phyloP scores from a whole-genome alignment of 2,888 invertebrate genomes.

The Pinctada fucata region DNA sequence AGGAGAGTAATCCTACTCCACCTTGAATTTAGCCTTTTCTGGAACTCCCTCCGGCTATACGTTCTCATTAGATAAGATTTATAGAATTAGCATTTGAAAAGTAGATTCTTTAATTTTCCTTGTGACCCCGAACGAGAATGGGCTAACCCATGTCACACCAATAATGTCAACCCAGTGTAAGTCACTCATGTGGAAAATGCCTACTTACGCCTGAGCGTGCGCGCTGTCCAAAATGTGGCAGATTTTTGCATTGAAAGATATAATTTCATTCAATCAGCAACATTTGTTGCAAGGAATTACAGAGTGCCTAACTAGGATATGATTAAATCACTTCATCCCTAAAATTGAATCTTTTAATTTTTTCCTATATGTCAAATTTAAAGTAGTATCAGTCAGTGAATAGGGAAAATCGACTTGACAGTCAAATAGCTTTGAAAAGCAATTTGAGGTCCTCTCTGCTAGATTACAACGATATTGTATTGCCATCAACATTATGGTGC shows the following conservation, averaged over 20 bases:
- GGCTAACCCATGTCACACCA: slow-evolving; percentile 8
- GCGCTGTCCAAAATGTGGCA: slow-evolving; percentile 13
- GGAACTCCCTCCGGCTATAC: not conserved
- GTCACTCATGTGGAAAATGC: slow-evolving; percentile 1
- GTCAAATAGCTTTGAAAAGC: not conserved
- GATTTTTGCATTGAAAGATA: slow-evolving; percentile 11
- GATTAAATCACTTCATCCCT: slow-evolving; percentile 13
- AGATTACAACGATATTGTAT: not conserved
- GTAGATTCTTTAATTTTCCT: not conserved
- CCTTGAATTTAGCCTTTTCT: not conserved
- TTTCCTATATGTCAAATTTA: slow-evolving; percentile 10
- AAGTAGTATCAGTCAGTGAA: not conserved
- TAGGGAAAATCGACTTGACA: not conserved
- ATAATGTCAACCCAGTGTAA: not conserved
- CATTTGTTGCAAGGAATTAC: slow-evolving; percentile 13
- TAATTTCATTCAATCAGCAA: slow-evolving; percentile 12
- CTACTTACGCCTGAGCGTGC: not conserved
- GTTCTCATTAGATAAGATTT: not conserved
- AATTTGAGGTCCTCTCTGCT: not conserved
- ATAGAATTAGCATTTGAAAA: slow-evolving; percentile 9
- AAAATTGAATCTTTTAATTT: slow-evolving; percentile 22
- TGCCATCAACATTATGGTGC: not conserved
- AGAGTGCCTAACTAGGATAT: slow-evolving; percentile 6
- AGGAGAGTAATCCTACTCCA: no score
- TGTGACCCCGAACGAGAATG: not conserved